phyloP scores from a whole-genome alignment of 1,140 invertebrate species.

The Drosophila subpulchrella region DNA sequence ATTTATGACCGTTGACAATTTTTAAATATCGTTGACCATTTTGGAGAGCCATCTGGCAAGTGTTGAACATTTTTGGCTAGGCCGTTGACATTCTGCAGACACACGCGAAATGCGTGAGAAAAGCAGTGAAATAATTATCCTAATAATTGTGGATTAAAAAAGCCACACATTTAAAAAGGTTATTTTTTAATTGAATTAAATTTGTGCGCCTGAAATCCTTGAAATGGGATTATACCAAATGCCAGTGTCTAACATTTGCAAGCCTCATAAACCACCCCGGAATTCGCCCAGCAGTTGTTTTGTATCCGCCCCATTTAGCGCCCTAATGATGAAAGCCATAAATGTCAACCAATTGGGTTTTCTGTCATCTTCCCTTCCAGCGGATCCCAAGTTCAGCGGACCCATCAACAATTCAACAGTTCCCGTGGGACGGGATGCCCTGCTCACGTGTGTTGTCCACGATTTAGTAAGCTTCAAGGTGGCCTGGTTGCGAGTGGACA shows the following conservation, averaged over 20 bases:
- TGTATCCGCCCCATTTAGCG: conserved; percentile 55
- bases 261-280: conserved; percentile 49
- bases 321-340: conserved; percentile 58
- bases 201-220: conserved; percentile 28
- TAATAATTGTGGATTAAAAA: conserved; percentile 62
- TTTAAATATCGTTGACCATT: conserved; percentile 47
- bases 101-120: conserved; percentile 24
- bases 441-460: conserved; percentile 92
- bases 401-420: conserved; percentile 92
- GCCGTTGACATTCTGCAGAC: conserved; percentile 70
- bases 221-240: conserved; percentile 43
- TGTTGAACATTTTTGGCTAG: conserved; percentile 36
- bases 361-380: conserved; percentile 44
- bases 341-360: conserved; percentile 52
- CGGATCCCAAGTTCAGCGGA: conserved; percentile 90
- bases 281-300: conserved; percentile 25
- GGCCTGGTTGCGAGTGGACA: conserved; percentile 95
- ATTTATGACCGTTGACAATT: conserved; percentile 65
- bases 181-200: conserved; percentile 36
- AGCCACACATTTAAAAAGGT: conserved; percentile 16
- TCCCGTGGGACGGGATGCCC: conserved; percentile 90
- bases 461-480: conserved; percentile 92
- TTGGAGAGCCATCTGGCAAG: conserved; percentile 56
- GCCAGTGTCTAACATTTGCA: conserved; percentile 59
- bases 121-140: conserved; percentile 52